Evolutionary conservation across 2,797 vertebrate genomes (phyloP), one percentile per base, ranked within the genome.

Genomic region (Tolypeutes matacus): DNA sequence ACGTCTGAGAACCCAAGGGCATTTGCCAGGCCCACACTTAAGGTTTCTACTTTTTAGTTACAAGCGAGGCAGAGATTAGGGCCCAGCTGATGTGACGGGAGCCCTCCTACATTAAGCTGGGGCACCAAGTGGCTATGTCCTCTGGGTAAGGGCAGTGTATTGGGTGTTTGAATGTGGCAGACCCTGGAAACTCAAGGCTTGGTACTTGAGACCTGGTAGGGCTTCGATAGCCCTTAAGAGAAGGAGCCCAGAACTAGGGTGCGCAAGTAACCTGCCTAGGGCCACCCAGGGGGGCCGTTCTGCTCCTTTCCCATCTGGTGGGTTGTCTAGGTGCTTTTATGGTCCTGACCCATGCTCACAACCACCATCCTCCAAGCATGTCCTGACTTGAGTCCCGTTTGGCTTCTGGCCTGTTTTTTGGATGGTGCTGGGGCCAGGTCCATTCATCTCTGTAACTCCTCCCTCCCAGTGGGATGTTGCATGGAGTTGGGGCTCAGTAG

Each of bases 321-420:
- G 27, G 8, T 27, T 94, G 9, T 72, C 21, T 27, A 31, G 18
- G 23, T 88, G n/a, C 49, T 93, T 91, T 81, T 80, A 53, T 77
- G 31, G 27, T 89, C 49, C 15, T 42, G 58, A 92, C 0, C 7
- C 14, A 46, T 12, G 3, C 80, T 76, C 46, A 67, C 34, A 90
- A 69, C 11, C 9, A 17, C 18, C 29, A 95, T 78, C 56, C 56
- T 90, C 25, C 31, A 18, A 85, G 76, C 64, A 78, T 34, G 18
- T 95, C 53, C 62, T 86, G 31, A 62, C 62, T 90, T 56, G 42
- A 88, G 31, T 70, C 20, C 64, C 25, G n/a, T 89, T 93, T 86
- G 64, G 53, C n/a, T 70, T 77, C 27, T 77, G 58, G 46, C 49
- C 14, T 86, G 9, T 69, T 93, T n/a, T n/a, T 80, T 70, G 49